Evolutionary conservation across 2,888 invertebrate species (phyloP), one percentile per base, ranked within the genome.

Genomic region (Clostera curtula): DNA sequence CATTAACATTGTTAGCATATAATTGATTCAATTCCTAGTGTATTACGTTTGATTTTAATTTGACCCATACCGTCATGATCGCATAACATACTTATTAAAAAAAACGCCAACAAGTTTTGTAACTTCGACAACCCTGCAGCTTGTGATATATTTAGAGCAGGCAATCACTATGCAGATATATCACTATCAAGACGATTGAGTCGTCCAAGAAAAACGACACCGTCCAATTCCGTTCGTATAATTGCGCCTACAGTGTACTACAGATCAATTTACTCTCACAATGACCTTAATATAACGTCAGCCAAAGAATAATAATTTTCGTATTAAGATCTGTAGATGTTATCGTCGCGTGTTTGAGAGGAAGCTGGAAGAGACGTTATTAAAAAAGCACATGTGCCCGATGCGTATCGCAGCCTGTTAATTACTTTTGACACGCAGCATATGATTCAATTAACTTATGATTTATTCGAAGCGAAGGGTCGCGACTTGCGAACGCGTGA

Each of bases 371-470:
- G 68, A 60, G 70, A 71, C 57, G 56, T 72, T 76, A 77, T 82
- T 79, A 80, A 80, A 82, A 82, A 82, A 68, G 67, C 80, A 80
- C 80, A 83, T 82, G 80, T 77, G 76, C 61, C 59, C 44, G 80
- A 82, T 83, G 76, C 59, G 72, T 83, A 83, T 82, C 80, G 71
- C 82, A 76, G 69, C 64, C 63, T 71, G 79, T 80, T 83, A 80
- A 83, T 82, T 82, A 77, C 82, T 73, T 80, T 63, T 80, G 82
- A 83, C 83, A 76, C 65, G 76, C 77, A 72, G 82, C 83, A 82
- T 82, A 83, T 82, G 82, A 83, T 83, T 83, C 82, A 83, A 83
- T 83, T 83, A 83, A 73, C 75, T 64, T 76, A 82, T 82, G 82
- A 83, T 82, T 82, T 82, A 83, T 76, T 55, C 61, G 52, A 50